These are phyloP conservation scores for Sibirionetta formosa DNA, from an alignment of 2,797 vertebrate species.

Conservation along the genomic window DNA sequence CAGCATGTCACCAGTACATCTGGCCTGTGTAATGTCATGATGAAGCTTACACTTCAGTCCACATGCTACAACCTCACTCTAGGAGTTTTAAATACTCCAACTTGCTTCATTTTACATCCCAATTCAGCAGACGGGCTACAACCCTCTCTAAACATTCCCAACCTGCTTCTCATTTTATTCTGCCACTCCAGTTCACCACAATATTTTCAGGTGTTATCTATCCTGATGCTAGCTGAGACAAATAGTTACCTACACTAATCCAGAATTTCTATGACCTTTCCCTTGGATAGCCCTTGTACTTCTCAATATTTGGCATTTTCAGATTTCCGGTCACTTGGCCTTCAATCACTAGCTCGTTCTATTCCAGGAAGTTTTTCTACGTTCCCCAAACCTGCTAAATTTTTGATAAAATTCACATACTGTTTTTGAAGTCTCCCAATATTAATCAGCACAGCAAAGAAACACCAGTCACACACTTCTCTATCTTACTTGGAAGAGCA, in stretches of 20 bases:
- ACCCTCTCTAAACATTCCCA: not conserved
- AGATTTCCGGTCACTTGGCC: not conserved
- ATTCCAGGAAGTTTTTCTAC: not conserved
- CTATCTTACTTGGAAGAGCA: not conserved
- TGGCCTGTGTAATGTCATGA: accelerated
- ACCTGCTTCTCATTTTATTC: not conserved
- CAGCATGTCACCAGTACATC: not conserved
- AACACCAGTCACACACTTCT: not conserved
- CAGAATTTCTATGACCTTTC: not conserved
- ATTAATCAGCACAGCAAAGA: not conserved
- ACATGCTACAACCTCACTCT: not conserved
- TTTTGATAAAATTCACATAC: not conserved
- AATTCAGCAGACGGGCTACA: not conserved
- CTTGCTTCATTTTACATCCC: not conserved
- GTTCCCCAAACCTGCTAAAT: not conserved
- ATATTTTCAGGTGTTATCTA: not conserved
- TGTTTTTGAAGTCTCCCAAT: not conserved
- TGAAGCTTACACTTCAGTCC: not conserved
- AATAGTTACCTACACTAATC: not conserved
- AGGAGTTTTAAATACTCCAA: not conserved
- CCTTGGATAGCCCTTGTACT: not conserved
- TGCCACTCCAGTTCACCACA: not conserved
- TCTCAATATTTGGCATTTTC: not conserved
- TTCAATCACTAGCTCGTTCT: not conserved
- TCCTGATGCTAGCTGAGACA: not conserved